Percentiles rank a stretch among this genome's conserved stretches.
Evolutionary conservation across 2,797 vertebrate species (phyloP).

Genomic region (Etheostoma nigrum): DNA sequence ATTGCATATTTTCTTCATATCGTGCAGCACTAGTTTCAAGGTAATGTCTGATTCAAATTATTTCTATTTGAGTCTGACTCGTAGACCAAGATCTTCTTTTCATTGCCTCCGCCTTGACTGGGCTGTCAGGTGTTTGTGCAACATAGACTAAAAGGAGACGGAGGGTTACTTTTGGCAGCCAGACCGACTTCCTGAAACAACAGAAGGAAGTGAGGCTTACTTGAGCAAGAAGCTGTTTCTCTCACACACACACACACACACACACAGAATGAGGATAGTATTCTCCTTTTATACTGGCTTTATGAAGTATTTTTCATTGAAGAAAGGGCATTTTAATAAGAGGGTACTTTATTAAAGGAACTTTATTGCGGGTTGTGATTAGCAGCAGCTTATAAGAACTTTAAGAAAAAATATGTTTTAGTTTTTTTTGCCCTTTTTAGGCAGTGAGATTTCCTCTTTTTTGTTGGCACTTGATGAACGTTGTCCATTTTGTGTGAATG

Average conservation of each 20-base stretch:
- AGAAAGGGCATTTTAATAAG: neutral
- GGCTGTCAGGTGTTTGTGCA: neutral
- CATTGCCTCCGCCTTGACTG: too few species aligned
- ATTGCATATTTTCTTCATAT: too few species aligned
- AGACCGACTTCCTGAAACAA: slow-evolving; percentile 31
- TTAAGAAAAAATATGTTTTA: neutral
- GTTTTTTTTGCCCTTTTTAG: neutral
- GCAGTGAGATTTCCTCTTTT: neutral
- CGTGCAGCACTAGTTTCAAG: too few species aligned
- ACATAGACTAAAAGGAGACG: neutral
- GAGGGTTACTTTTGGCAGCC: neutral
- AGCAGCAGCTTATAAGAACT: neutral
- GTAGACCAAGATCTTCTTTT: too few species aligned
- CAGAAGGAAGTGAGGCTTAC: slow-evolving; percentile 46
- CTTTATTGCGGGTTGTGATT: neutral
- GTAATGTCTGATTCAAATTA: too few species aligned
- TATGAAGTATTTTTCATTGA: neutral
- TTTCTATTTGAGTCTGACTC: neutral
- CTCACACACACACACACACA: neutral
- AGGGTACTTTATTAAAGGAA: neutral
- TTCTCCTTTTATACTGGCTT: neutral
- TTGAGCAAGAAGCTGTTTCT: slow-evolving; percentile 16
- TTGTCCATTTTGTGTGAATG: neutral
- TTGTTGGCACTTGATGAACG: too few species aligned
- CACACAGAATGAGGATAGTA: neutral